Evolutionary conservation across 2,797 vertebrate species (phyloP).

Genomic region (Darevskia nairensis): DNA sequence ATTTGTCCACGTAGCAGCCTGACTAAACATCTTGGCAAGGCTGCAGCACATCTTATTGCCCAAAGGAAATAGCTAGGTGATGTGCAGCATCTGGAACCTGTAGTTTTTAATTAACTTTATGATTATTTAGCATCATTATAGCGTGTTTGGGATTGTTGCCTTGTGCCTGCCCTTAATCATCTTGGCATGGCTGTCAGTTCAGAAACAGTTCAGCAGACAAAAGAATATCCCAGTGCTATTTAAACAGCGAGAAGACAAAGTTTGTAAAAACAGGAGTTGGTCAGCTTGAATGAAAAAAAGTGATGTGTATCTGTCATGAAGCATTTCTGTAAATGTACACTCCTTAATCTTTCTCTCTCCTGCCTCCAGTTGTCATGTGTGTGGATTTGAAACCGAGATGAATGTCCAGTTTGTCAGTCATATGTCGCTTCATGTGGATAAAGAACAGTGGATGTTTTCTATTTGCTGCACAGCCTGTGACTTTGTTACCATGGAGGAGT

Average conservation of each 20-base stretch:
- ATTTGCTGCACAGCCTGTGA: constrained; percentile 96
- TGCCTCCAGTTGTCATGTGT: constrained; percentile 92
- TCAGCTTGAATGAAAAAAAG: neutral
- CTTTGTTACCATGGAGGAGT: constrained; percentile 96
- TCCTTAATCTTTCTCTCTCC: constrained; percentile 30
- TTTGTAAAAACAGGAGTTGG: neutral
- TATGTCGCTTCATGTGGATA: constrained; percentile 99
- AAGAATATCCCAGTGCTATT: constrained; percentile 48
- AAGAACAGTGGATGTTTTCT: constrained; percentile 99
- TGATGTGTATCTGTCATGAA: neutral
- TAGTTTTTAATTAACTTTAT: constrained; percentile 82
- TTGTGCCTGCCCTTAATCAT: constrained; percentile 68
- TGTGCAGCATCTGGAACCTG: constrained; percentile 80
- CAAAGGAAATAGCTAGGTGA: constrained; percentile 76
- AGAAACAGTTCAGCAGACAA: constrained; percentile 57
- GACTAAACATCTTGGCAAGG: constrained; percentile 73
- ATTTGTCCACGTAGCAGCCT: constrained; percentile 67
- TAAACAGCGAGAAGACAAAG: neutral
- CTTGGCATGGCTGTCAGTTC: constrained; percentile 66
- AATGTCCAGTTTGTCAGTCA: constrained; percentile 99
- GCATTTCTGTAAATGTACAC: constrained; percentile 2
- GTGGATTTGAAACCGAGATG: constrained; percentile 98
- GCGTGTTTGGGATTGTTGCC: constrained; percentile 72
- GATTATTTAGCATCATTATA: constrained; percentile 75
- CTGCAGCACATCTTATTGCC: constrained; percentile 69